A percentile compares a stretch with the other conserved stretches of the same genome.
These are phyloP conservation scores for Lethrus apterus DNA, from an alignment of 1,140 invertebrate species.

Conservation along the genomic window DNA sequence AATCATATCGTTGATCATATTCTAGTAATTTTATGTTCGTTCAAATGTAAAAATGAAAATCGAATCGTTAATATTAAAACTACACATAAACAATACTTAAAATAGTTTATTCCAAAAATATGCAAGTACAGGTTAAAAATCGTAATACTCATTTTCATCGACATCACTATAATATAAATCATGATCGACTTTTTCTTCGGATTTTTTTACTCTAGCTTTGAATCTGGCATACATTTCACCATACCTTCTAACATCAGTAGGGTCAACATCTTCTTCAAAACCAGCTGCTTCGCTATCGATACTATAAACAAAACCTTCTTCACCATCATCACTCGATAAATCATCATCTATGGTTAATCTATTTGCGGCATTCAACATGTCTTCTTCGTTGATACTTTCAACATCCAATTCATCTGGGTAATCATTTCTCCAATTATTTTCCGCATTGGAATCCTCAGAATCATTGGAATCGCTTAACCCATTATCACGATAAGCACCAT, in stretches of 20 bases:
- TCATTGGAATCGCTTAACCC: constrained; percentile 31
- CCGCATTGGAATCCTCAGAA: constrained; percentile 51
- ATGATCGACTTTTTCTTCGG: constrained; percentile 24
- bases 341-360: constrained; percentile 30
- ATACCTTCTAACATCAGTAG: constrained; percentile 44
- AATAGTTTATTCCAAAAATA: not conserved
- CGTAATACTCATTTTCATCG: constrained; percentile 26
- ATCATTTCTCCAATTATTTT: constrained; percentile 51
- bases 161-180: constrained; percentile 31
- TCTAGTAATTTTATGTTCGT: not conserved
- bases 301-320: constrained; percentile 30
- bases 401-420: constrained; percentile 50
- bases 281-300: constrained; percentile 38
- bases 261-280: constrained; percentile 44
- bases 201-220: constrained; percentile 41
- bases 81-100: not conserved
- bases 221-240: constrained; percentile 50
- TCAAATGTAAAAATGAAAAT: not conserved
- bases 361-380: constrained; percentile 23
- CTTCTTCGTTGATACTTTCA: constrained; percentile 39
- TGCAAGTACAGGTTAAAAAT: not conserved
- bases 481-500: constrained; percentile 42
- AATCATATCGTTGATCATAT: not conserved
- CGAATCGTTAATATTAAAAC: not conserved
- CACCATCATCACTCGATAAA: constrained; percentile 46